Conservation (phyloP, 2,888 invertebrate species). For the Nemapogon koenigi region DNA sequence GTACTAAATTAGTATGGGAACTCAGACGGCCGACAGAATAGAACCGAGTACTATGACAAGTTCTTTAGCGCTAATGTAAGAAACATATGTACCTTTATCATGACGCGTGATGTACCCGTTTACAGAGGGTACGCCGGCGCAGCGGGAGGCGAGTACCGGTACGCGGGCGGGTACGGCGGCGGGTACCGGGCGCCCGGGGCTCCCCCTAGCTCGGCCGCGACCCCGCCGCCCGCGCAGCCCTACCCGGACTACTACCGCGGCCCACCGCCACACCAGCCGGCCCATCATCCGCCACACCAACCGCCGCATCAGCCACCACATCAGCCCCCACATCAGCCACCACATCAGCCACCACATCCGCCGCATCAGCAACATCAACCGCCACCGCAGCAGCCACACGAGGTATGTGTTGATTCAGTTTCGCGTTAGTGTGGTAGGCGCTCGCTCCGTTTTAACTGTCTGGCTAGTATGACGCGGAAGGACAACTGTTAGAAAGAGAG, state of each 20-base stretch:
- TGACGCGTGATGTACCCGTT: no score
- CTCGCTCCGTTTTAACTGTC: no score
- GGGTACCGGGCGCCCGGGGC: constrained; percentile 32
- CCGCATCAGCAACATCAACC: not conserved
- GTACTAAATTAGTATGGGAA: no score
- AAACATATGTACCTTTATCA: no score
- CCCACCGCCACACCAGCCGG: constrained; percentile 35
- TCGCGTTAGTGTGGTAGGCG: not conserved
- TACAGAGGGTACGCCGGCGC: no score
- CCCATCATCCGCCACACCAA: no score
- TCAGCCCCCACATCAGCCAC: constrained; percentile 28
- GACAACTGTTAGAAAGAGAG: no score
- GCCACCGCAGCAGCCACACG: constrained; percentile 2
- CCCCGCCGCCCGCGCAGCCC: constrained; percentile 28
- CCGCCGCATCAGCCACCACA: constrained; percentile 21
- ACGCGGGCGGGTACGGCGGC: constrained; percentile 20
- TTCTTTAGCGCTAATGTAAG: no score
- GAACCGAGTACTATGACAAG: no score
- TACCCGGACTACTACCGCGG: constrained; percentile 5
- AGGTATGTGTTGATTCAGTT: not conserved
- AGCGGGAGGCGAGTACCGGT: no score
- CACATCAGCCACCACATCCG: constrained; percentile 11
- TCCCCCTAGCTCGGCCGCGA: constrained; percentile 33
- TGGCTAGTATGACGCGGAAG: no score
- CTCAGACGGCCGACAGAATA: no score